These are phyloP conservation scores for Pygathrix nemaeus DNA, from an alignment of 2,113 vertebrate genomes.

Conservation along the genomic window DNA sequence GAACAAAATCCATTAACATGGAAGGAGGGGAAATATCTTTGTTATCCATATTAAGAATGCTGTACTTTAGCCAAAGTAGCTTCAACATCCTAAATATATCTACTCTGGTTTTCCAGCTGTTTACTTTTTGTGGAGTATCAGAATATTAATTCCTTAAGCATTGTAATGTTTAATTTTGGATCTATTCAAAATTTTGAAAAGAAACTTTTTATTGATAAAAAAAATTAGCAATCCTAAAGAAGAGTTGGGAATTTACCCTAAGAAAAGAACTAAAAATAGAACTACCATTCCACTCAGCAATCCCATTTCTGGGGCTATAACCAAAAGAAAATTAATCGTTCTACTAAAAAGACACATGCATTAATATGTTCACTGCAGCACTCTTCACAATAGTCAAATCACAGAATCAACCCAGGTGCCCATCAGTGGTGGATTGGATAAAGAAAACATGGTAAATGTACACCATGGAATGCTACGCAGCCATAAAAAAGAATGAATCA, in stretches of 20 bases:
- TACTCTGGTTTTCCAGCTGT: background rate
- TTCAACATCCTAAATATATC: background rate
- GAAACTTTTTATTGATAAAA: slow-evolving; percentile 13
- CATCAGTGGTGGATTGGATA: no score
- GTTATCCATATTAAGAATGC: background rate
- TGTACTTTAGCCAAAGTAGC: background rate
- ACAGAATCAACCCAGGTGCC: no score
- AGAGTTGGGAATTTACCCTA: background rate
- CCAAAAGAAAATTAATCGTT: no score
- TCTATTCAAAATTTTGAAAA: slow-evolving; percentile 50
- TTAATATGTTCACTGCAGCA: no score
- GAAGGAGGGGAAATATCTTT: background rate
- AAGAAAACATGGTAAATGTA: no score
- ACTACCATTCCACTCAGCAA: no score
- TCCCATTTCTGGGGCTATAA: no score
- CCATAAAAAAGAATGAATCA: no score
- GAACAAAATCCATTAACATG: slow-evolving; percentile 6
- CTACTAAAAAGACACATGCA: no score
- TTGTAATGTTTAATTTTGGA: background rate
- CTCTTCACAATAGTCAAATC: no score
- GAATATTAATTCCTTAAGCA: slow-evolving; percentile 43
- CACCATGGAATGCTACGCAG: no score
- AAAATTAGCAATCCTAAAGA: slow-evolving; percentile 5
- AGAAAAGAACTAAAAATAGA: background rate
- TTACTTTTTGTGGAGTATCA: slow-evolving; percentile 10